phyloP scores from a whole-genome alignment of 2,888 invertebrate species.

The Plutella xylostella region DNA sequence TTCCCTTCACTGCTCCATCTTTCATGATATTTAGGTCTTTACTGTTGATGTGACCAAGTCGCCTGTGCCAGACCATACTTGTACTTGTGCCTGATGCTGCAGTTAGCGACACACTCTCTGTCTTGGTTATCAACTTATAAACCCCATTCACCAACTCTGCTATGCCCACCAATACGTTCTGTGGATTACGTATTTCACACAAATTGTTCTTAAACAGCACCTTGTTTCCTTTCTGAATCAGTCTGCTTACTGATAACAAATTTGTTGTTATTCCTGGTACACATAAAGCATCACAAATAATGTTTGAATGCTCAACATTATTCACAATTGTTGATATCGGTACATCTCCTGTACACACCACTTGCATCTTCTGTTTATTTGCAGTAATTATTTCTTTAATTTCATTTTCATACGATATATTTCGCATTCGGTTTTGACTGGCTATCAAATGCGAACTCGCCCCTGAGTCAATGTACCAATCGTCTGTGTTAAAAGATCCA shows the following conservation, averaged over 20 bases:
- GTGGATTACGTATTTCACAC: slow-evolving; percentile 8
- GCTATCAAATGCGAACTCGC: background rate
- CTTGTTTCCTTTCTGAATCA: slow-evolving; percentile 11
- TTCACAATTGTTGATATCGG: slow-evolving; percentile 6
- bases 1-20: background rate
- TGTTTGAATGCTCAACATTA: slow-evolving; percentile 2
- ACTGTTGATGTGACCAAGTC: slow-evolving; percentile 3
- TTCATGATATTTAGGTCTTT: slow-evolving; percentile 6
- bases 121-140: slow-evolving; percentile 1
- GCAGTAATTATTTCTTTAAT: slow-evolving; percentile 2
- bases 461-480: slow-evolving; percentile 6
- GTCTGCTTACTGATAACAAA: slow-evolving; percentile 10
- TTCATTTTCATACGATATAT: background rate
- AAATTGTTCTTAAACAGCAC: slow-evolving; percentile 6
- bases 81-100: background rate
- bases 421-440: background rate
- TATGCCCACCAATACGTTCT: slow-evolving; percentile 4
- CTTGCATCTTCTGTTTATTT: slow-evolving; percentile 5
- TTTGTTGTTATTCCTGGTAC: slow-evolving; percentile 10
- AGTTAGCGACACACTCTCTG: background rate
- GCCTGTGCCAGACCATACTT: background rate
- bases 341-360: slow-evolving; percentile 9
- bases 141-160: slow-evolving; percentile 6
- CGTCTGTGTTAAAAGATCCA: slow-evolving; percentile 9
- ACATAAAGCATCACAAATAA: slow-evolving; percentile 8